Conservation (phyloP, 2,113 vertebrate genomes). For the Tychaedon coryphoeus region DNA sequence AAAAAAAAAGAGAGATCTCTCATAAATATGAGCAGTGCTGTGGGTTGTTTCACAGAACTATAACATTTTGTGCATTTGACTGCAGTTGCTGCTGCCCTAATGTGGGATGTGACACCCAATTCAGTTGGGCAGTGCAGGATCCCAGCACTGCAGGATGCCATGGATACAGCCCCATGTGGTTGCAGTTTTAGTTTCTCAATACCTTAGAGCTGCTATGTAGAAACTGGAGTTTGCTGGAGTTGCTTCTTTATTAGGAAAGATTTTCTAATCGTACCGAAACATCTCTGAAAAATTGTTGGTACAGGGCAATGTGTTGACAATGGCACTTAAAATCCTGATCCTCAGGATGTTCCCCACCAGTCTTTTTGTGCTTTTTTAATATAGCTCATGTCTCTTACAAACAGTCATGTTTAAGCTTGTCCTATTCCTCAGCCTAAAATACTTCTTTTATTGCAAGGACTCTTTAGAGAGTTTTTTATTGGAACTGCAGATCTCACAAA, state of each 20-base stretch:
- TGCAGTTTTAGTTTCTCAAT: background rate
- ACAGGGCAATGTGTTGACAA: background rate
- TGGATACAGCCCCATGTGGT: rapidly evolving
- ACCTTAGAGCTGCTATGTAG: background rate
- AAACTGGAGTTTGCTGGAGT: background rate
- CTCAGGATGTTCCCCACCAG: background rate
- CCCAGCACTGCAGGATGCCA: background rate
- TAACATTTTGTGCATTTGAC: background rate
- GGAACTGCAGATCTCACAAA: background rate
- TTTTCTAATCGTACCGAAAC: background rate
- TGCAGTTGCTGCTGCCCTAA: background rate
- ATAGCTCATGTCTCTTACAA: background rate
- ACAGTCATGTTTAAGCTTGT: background rate
- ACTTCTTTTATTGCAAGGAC: background rate
- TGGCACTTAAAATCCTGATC: background rate
- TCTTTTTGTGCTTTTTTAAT: background rate
- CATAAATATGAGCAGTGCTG: background rate
- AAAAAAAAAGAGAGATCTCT: background rate
- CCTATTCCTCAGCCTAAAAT: background rate
- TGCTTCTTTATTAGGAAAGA: background rate
- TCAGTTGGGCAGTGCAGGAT: background rate
- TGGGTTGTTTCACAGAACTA: background rate
- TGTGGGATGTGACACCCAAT: background rate
- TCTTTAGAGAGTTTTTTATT: background rate
- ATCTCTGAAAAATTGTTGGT: background rate